Percentiles rank a stretch among this genome's conserved stretches.
Evolutionary conservation across 2,888 invertebrate genomes (phyloP).

Genomic region (Clanis bilineata): DNA sequence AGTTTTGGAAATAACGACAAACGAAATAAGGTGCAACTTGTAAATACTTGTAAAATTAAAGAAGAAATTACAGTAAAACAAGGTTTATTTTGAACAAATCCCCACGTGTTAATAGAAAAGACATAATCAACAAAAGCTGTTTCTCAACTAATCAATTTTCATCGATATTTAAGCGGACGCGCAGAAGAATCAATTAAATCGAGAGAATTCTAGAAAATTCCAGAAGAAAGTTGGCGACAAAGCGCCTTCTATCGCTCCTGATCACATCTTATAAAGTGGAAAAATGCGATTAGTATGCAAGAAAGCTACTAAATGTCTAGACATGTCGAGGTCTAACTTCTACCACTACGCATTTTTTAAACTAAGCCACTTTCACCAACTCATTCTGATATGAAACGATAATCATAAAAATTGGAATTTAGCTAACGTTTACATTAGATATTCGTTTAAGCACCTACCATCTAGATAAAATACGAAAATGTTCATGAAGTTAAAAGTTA

Average conservation of each 20-base stretch:
- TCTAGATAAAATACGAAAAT: not conserved
- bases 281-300: slow-evolving; percentile 15
- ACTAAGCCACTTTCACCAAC: not conserved
- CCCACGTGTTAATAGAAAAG: too few relatives aligned
- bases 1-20: too few relatives aligned
- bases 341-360: not conserved
- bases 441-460: not conserved
- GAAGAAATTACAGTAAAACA: too few relatives aligned
- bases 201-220: not conserved
- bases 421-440: not conserved
- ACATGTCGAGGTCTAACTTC: not conserved
- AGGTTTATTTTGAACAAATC: too few relatives aligned
- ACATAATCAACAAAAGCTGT: not conserved
- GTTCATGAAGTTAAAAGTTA: not conserved
- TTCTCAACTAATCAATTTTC: not conserved
- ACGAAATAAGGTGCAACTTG: too few relatives aligned
- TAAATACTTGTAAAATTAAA: too few relatives aligned
- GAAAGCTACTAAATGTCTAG: not conserved
- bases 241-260: not conserved
- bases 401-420: not conserved
- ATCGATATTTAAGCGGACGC: not conserved
- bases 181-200: not conserved
- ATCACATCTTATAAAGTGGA: not conserved
- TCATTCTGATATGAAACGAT: not conserved
- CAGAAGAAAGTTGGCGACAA: not conserved